Base-by-base conservation (phyloP, 1,140 invertebrate genomes). In the Mactra quadrangularis region DNA sequence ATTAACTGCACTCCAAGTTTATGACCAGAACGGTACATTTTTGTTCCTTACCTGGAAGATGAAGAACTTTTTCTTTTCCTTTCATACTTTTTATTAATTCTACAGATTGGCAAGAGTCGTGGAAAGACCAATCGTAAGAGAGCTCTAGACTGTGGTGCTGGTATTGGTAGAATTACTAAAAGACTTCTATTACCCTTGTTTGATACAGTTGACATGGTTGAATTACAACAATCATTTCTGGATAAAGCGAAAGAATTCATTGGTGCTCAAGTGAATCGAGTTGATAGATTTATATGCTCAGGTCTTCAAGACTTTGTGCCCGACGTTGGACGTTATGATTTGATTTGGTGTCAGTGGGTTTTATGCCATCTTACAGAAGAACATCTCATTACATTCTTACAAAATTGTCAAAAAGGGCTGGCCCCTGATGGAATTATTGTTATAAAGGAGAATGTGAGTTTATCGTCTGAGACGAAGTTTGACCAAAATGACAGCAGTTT, bases 281-380 rank as follows among this genome's bases (percentile, higher is more conserved):
- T 93, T 7, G 89, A 85, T 33, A 87, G 86, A 47, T 87, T 87
- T 25, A 86, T 90, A 70, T 92, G 90, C 72, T 85, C 55, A 68
- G 91, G 91, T 15, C 84, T 93, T 33, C 92, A 99, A 94, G 94
- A 97, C 84, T 99, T 99, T 93, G 92, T 90, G 50, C 97, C 98
- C 11, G 93, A 95, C 45, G 47, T 87, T 29, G 94, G 94, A 41
- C 95, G 74, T 87, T 99, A 99, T 93, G 98, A 99, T 94, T 93
- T 99, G 0, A 97, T 99, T 86, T 99, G 99, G 99, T 96, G 96
- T 90, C 99, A 99, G 91, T 99, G 99, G 99, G 98, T 99, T 17
- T 92, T 98, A 53, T 97, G 97, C 2, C 97, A 99, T 93, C 93
- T 99, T 29, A 96, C 95, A 17, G 97, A 99, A 93, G 93, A 95